Conservation (phyloP, 2,888 invertebrate genomes). For the Zele albiditarsus region DNA sequence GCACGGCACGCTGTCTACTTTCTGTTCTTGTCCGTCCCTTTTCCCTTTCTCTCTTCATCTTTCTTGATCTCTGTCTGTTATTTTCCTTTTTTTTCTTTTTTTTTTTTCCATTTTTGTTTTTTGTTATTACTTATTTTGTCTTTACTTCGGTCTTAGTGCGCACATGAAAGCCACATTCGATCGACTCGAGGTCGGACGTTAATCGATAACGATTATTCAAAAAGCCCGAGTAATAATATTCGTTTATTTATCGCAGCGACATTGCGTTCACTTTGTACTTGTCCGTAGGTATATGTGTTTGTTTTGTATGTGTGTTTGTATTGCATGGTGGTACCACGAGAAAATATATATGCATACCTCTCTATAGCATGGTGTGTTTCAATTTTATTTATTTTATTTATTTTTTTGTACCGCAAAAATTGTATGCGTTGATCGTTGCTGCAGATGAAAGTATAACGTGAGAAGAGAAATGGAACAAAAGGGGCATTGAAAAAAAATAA, state of each 20-base stretch:
- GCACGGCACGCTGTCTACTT: conserved; percentile 30
- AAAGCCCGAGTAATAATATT: conserved; percentile 50
- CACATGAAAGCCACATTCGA: conserved; percentile 47
- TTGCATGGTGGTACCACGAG: background rate
- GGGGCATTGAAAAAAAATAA: conserved; percentile 16
- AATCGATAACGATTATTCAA: conserved; percentile 55
- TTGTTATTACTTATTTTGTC: conserved; percentile 4
- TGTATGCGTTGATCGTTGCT: conserved; percentile 4
- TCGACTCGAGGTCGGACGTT: conserved; percentile 46
- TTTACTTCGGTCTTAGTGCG: conserved; percentile 15
- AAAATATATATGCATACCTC: conserved; percentile 53
- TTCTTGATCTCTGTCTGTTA: conserved; percentile 35
- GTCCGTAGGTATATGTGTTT: conserved; percentile 40
- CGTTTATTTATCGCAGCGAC: conserved; percentile 53
- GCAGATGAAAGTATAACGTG: conserved; percentile 1
- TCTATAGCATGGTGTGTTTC: conserved; percentile 52
- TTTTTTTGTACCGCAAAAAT: background rate
- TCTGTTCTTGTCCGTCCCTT: conserved; percentile 38
- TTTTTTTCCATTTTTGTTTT: background rate
- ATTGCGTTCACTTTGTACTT: conserved; percentile 55
- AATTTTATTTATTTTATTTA: background rate
- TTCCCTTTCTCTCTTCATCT: conserved; percentile 30
- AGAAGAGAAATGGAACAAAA: conserved; percentile 9
- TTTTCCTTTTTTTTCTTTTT: conserved; percentile 29
- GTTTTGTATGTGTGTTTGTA: background rate